Conservation (phyloP, 37 sponge, comb jelly and placozoan genomes). For the Aplysina aerophoba region DNA sequence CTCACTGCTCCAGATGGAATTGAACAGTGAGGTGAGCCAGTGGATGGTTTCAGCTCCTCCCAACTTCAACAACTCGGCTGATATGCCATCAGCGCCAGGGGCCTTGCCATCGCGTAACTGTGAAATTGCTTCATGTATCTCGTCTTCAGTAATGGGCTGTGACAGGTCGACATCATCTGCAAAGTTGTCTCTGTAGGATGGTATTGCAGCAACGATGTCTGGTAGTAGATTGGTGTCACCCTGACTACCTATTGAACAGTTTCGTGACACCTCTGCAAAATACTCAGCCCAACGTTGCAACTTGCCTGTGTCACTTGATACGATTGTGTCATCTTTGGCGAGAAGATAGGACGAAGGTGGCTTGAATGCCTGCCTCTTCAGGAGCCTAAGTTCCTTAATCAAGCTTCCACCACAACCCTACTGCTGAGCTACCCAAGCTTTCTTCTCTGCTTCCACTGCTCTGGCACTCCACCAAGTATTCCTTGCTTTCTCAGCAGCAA, state of each 20-base stretch:
- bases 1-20: slow-evolving; percentile 17
- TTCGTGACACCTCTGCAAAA: neutral
- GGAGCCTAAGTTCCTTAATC: slow-evolving; percentile 12
- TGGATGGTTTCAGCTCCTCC: slow-evolving; percentile 29
- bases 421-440: neutral
- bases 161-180: neutral
- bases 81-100: slow-evolving; percentile 23
- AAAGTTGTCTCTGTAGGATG: slow-evolving; percentile 19
- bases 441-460: slow-evolving; percentile 23
- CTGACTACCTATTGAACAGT: neutral
- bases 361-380: slow-evolving; percentile 5
- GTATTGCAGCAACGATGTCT: neutral
- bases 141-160: slow-evolving; percentile 9
- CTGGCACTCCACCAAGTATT: slow-evolving; percentile 31
- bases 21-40: slow-evolving; percentile 20
- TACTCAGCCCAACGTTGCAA: neutral
- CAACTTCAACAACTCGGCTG: slow-evolving; percentile 22
- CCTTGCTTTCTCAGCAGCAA: slow-evolving; percentile 23
- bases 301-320: slow-evolving; percentile 13
- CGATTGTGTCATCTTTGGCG: neutral
- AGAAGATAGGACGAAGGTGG: slow-evolving; percentile 13
- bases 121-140: slow-evolving; percentile 4
- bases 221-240: neutral
- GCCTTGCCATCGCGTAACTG: neutral
- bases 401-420: neutral